Conservation (phyloP, 2,113 vertebrate genomes). For the Chrysemys picta region DNA sequence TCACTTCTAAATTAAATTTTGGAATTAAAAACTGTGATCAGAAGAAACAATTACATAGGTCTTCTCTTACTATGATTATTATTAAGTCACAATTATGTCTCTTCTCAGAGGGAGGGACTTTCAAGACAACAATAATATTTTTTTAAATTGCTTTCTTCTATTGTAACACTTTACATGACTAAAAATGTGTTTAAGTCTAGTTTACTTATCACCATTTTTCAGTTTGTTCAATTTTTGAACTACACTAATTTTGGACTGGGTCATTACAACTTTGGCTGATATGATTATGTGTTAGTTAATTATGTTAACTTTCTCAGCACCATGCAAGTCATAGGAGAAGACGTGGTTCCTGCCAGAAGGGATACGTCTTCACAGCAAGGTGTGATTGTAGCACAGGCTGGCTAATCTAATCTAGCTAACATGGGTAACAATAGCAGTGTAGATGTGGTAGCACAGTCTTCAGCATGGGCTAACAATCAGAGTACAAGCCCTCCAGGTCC, state of each 20-base stretch:
- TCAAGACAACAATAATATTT: background rate
- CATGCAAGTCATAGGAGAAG: background rate
- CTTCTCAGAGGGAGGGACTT: background rate
- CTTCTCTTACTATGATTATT: background rate
- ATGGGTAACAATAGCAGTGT: background rate
- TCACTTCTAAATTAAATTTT: background rate
- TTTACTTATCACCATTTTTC: background rate
- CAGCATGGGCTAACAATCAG: background rate
- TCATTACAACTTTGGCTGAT: background rate
- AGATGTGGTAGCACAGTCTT: background rate
- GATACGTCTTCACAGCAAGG: background rate
- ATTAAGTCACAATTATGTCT: background rate
- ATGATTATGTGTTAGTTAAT: background rate
- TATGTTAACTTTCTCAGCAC: background rate
- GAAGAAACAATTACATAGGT: background rate
- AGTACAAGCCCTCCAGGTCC: background rate
- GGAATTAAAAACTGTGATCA: background rate
- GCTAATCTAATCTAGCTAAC: background rate
- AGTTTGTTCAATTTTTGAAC: background rate
- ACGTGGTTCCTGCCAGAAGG: background rate
- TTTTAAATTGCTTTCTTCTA: background rate
- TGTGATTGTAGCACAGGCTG: background rate
- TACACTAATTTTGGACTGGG: background rate
- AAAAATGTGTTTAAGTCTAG: background rate
- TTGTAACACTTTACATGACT: background rate